Conservation (phyloP, 1,140 invertebrate genomes). For the Brachionus manjavacas region DNA sequence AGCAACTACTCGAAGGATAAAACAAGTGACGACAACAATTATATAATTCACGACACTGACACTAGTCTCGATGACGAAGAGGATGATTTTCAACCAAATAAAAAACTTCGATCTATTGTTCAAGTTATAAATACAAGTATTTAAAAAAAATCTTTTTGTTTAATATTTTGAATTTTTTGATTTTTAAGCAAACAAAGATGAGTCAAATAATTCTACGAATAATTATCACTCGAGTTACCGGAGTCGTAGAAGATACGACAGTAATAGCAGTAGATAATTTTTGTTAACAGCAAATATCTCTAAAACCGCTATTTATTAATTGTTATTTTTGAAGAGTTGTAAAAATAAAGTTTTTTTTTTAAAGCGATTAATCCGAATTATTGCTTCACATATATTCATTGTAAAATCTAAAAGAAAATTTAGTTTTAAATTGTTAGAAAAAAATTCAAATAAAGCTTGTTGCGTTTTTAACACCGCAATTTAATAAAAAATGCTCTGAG, state of each 20-base stretch:
- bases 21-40: not conserved
- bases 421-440: not conserved
- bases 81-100: not conserved
- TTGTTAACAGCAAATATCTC: not conserved
- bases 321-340: not conserved
- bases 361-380: not conserved
- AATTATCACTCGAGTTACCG: not conserved
- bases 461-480: not conserved
- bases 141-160: not conserved
- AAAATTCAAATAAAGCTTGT: not conserved
- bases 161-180: not conserved
- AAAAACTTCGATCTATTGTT: slow-evolving; percentile 23
- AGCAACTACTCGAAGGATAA: not conserved
- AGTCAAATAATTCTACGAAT: not conserved
- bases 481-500: not conserved
- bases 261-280: slow-evolving; percentile 17
- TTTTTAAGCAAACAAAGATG: not conserved
- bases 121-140: slow-evolving; percentile 21
- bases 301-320: not conserved
- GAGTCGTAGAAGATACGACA: slow-evolving; percentile 1
- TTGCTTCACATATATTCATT: not conserved
- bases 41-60: not conserved
- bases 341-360: not conserved
- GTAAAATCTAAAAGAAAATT: not conserved
- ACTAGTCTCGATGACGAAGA: not conserved